Evolutionary conservation across 2,888 invertebrate species (phyloP).

Genomic region (Hirtodrosophila confusa): DNA sequence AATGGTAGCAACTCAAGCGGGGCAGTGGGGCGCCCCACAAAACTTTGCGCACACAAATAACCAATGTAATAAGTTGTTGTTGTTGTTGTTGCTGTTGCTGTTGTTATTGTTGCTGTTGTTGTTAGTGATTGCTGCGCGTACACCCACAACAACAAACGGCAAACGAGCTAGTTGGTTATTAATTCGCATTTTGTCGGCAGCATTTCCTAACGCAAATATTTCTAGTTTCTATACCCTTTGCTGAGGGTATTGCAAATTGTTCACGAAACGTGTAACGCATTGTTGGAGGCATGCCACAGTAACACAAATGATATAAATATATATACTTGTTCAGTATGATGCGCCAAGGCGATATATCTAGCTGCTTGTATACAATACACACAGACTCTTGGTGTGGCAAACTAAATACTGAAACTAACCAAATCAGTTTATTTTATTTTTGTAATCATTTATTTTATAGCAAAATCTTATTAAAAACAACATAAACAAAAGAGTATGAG

Average conservation of each 20-base stretch:
- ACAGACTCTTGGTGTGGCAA: too few species aligned
- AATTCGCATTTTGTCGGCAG: slow-evolving; percentile 66
- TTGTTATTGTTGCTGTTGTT: slow-evolving; percentile 29
- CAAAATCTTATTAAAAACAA: too few species aligned
- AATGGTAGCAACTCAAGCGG: slow-evolving; percentile 43
- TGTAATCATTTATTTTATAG: too few species aligned
- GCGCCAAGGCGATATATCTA: too few species aligned
- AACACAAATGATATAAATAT: too few species aligned
- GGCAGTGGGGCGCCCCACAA: slow-evolving; percentile 56
- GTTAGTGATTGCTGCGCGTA: slow-evolving; percentile 47
- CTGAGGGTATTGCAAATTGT: too few species aligned
- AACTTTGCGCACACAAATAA: slow-evolving; percentile 60
- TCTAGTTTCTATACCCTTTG: slow-evolving; percentile 5
- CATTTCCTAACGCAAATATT: slow-evolving; percentile 72
- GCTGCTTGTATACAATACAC: too few species aligned
- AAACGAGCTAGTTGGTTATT: slow-evolving; percentile 54
- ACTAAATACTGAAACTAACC: too few species aligned
- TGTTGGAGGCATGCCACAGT: too few species aligned
- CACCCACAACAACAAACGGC: slow-evolving; percentile 37
- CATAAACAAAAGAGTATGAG: too few species aligned
- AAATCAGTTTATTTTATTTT: too few species aligned
- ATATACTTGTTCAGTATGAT: neutral
- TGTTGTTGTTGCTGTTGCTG: slow-evolving; percentile 22
- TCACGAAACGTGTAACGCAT: too few species aligned
- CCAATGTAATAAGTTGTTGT: slow-evolving; percentile 56